Percentiles rank a stretch among this genome's conserved stretches.
These are phyloP conservation scores for Paramuricea clavata DNA, from an alignment of 92 coral and sea anemone genomes.

Conservation along the genomic window DNA sequence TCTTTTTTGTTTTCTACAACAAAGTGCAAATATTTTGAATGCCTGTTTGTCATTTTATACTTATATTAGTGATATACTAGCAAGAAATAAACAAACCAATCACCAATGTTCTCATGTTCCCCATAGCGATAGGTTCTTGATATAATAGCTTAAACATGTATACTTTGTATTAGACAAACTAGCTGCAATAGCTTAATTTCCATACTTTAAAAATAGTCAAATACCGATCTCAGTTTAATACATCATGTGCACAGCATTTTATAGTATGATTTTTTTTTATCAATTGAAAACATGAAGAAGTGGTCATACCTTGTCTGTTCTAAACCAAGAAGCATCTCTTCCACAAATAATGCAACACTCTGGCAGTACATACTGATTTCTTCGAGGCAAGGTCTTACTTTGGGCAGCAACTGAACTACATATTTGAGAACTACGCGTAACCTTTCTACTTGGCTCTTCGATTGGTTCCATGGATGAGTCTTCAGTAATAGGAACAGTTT, in stretches of 20 bases:
- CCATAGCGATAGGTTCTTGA: no score
- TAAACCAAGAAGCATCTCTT: slow-evolving; percentile 21
- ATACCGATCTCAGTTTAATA: no score
- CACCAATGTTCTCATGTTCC: no score
- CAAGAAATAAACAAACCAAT: no score
- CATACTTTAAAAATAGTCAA: no score
- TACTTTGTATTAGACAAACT: no score
- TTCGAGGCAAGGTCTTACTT: slow-evolving; percentile 15
- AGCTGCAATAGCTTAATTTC: no score
- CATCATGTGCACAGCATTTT: no score
- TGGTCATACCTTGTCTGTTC: background rate
- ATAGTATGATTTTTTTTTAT: background rate
- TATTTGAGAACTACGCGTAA: slow-evolving; percentile 18
- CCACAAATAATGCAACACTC: slow-evolving; percentile 27
- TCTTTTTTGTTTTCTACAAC: slow-evolving; percentile 1
- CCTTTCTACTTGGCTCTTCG: slow-evolving; percentile 18
- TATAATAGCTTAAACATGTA: no score
- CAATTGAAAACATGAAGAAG: background rate
- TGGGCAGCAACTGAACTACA: background rate
- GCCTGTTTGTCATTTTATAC: background rate
- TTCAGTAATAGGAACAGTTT: background rate
- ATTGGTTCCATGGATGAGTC: background rate
- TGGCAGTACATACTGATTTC: slow-evolving; percentile 26
- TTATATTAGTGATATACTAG: no score
- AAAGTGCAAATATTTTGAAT: slow-evolving; percentile 27